phyloP scores from a whole-genome alignment of 2,797 vertebrate genomes.

The Ataeniobius toweri region DNA sequence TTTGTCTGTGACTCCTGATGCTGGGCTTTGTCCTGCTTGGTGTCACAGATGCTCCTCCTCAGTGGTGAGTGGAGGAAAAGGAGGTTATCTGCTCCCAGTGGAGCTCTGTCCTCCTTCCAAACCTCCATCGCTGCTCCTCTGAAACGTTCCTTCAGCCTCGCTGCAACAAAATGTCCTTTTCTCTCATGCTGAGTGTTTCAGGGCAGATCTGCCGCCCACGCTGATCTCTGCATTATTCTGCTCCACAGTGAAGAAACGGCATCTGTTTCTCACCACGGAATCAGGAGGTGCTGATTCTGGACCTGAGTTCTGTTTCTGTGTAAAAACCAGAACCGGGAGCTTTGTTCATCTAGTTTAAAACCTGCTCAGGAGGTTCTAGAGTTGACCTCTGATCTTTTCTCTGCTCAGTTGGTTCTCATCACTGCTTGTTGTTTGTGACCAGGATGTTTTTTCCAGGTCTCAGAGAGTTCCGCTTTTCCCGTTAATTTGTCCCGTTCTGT shows the following conservation, averaged over 20 bases:
- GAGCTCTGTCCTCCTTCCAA: conserved; percentile 22
- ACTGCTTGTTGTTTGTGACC: not conserved
- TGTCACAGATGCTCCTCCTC: conserved; percentile 7
- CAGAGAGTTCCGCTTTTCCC: conserved; percentile 38
- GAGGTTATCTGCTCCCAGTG: conserved; percentile 51
- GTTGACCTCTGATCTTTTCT: not conserved
- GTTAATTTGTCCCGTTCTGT: conserved; percentile 16
- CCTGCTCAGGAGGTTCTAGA: not conserved
- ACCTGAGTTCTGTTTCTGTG: not conserved
- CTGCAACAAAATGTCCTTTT: conserved; percentile 21
- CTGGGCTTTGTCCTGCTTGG: conserved; percentile 3
- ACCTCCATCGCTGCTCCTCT: conserved; percentile 9
- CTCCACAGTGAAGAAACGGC: not conserved
- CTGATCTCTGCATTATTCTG: not conserved
- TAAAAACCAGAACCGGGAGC: not conserved
- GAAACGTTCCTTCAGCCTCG: conserved; percentile 13
- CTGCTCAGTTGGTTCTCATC: not conserved
- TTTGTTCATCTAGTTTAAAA: not conserved
- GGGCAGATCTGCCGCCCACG: conserved; percentile 15
- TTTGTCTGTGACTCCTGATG: not conserved
- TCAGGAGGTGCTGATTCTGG: not conserved
- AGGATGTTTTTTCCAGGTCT: conserved; percentile 19
- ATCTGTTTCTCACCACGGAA: not conserved
- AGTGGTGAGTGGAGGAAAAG: conserved; percentile 27
- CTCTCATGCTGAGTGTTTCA: not conserved